A percentile compares a stretch with the other conserved stretches of the same genome.
Conservation (phyloP, 2,888 invertebrate genomes). For the Dicranocentrus wangi region DNA sequence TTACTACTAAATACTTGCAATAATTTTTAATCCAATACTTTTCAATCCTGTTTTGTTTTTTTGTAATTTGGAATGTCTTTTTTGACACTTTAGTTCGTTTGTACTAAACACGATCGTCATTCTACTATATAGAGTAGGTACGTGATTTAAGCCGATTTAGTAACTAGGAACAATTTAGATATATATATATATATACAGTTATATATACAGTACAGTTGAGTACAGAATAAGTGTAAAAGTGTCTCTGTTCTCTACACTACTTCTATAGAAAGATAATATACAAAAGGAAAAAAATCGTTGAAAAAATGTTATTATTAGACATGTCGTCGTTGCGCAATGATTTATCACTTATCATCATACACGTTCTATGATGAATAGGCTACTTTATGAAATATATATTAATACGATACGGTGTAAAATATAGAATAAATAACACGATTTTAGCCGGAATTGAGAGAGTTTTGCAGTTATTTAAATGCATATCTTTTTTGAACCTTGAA, state of each 20-base stretch:
- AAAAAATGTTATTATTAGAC: constrained; percentile 12
- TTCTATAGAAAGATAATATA: background rate
- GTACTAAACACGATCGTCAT: constrained; percentile 21
- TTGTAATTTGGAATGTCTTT: constrained; percentile 43
- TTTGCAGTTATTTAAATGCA: no score
- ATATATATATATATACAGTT: background rate
- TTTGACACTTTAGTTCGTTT: constrained; percentile 31
- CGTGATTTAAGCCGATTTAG: background rate
- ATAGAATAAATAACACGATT: constrained; percentile 51
- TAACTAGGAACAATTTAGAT: background rate
- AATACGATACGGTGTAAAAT: constrained; percentile 41
- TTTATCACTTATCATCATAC: constrained; percentile 52
- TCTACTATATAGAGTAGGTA: background rate
- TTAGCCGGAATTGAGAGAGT: constrained; percentile 16
- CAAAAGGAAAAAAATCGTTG: background rate
- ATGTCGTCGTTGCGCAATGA: constrained; percentile 48
- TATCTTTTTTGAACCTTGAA: no score
- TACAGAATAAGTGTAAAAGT: background rate
- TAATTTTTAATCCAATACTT: constrained; percentile 34
- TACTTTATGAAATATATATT: constrained; percentile 30
- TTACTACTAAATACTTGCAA: constrained; percentile 27
- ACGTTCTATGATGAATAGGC: constrained; percentile 38
- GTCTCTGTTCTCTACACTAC: constrained; percentile 1
- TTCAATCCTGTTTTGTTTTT: constrained; percentile 19
- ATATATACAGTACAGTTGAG: background rate